phyloP scores from a whole-genome alignment of 2,113 vertebrate genomes.

The Aramus guarauna region DNA sequence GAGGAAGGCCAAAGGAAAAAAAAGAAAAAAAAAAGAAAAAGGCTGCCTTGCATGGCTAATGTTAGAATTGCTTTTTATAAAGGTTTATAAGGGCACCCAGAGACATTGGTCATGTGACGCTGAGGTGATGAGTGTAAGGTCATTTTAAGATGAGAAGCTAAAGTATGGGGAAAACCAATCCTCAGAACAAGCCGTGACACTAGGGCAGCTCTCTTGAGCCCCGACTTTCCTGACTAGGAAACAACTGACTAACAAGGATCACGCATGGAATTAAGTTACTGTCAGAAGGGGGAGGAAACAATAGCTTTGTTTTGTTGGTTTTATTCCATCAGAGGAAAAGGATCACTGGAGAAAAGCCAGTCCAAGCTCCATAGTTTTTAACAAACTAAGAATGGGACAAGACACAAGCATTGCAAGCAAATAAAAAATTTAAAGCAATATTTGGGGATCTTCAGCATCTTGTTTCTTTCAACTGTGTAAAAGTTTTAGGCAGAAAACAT shows the following conservation, averaged over 20 bases:
- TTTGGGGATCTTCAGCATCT: background rate
- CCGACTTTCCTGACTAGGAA: background rate
- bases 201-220: background rate
- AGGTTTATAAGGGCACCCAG: background rate
- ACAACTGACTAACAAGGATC: background rate
- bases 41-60: background rate
- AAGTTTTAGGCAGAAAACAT: background rate
- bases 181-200: background rate
- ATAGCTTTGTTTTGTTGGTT: background rate
- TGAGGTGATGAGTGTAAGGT: background rate
- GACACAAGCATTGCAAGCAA: background rate
- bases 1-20: background rate
- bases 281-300: background rate
- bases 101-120: background rate
- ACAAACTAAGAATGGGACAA: background rate
- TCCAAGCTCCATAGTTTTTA: background rate
- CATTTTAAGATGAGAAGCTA: background rate
- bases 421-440: background rate
- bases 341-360: background rate
- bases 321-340: background rate
- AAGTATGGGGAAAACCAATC: background rate
- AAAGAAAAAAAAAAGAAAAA: background rate
- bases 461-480: background rate
- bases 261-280: background rate
- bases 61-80: background rate